Conservation (phyloP, 2,888 invertebrate species). For the Trichacis sp. region DNA sequence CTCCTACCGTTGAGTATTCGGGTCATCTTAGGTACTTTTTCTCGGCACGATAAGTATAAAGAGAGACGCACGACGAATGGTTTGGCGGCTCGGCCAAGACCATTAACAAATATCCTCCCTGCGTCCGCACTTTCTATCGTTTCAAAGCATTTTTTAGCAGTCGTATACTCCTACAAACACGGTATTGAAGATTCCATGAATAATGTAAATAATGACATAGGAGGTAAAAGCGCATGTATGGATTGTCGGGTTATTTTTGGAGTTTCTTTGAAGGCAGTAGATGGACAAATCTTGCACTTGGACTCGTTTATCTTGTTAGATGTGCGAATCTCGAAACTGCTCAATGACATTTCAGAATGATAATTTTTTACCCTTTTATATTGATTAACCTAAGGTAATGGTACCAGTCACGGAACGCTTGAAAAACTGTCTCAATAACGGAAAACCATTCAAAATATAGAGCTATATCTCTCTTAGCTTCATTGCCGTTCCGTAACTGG, state of each 20-base stretch:
- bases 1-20: constrained; percentile 11
- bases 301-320: neutral
- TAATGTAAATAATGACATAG: neutral
- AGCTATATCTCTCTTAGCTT: too few species aligned
- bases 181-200: neutral
- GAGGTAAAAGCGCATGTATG: neutral
- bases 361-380: too few species aligned
- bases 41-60: neutral
- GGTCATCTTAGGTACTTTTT: constrained; percentile 18
- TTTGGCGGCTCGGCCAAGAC: constrained; percentile 11
- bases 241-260: neutral
- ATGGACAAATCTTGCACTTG: neutral
- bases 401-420: too few species aligned
- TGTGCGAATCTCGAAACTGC: too few species aligned
- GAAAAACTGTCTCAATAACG: too few species aligned
- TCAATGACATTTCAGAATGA: too few species aligned
- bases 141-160: neutral
- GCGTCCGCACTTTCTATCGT: neutral
- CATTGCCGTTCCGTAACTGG: too few species aligned
- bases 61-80: neutral
- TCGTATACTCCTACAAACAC: neutral
- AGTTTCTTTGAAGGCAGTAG: neutral
- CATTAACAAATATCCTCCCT: constrained; percentile 16
- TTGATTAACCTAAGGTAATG: too few species aligned
- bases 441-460: too few species aligned